These are phyloP conservation scores for Triplophysa rosa DNA, from an alignment of 2,113 vertebrate genomes.

Conservation along the genomic window DNA sequence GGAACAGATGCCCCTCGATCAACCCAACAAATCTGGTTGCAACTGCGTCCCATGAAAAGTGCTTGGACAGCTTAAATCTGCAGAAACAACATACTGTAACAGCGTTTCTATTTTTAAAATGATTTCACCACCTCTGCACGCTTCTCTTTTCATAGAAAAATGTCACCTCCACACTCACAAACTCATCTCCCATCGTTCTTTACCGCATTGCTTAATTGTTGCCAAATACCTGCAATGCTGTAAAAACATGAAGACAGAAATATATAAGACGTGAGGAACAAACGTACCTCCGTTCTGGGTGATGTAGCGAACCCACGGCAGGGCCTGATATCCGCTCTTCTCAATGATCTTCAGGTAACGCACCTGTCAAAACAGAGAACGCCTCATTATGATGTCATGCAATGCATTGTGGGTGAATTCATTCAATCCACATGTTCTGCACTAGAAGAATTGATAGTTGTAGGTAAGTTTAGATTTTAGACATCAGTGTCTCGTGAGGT, in stretches of 20 bases:
- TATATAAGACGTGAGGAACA: background rate
- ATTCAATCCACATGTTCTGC: background rate
- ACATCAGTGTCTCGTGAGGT: background rate
- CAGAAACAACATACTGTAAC: constrained; percentile 58
- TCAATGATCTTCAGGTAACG: constrained; percentile 98
- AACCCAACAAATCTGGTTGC: too few relatives aligned
- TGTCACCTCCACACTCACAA: constrained; percentile 45
- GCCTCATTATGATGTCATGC: background rate
- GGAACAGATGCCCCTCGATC: too few relatives aligned
- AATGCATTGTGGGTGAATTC: background rate
- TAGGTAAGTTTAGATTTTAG: too few relatives aligned
- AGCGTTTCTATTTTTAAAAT: constrained; percentile 1
- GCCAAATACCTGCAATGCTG: constrained; percentile 64
- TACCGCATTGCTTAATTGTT: constrained; percentile 70
- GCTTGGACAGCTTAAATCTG: background rate
- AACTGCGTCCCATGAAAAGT: background rate
- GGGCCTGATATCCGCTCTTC: constrained; percentile 92
- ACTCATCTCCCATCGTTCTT: constrained; percentile 64
- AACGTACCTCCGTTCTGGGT: constrained; percentile 93
- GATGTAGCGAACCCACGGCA: constrained; percentile 94
- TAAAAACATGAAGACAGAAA: constrained; percentile 42
- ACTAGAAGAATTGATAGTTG: too few relatives aligned
- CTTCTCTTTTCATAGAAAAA: constrained; percentile 63
- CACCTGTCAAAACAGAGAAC: constrained; percentile 69
- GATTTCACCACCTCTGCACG: constrained; percentile 57